Evolutionary conservation across 2,113 vertebrate species (phyloP).

Genomic region (Pollachius pollachius): DNA sequence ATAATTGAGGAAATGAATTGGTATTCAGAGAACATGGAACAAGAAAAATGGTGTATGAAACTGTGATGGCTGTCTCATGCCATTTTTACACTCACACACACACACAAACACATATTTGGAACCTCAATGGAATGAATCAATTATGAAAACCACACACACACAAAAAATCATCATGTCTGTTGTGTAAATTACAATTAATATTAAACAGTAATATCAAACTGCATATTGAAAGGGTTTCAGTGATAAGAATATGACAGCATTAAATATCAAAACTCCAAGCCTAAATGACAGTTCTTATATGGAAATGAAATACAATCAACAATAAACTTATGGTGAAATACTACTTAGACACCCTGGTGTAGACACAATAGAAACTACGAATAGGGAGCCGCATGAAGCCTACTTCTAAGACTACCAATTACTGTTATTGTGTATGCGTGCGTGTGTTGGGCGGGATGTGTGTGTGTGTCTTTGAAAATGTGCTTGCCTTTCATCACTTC

Average conservation of each 20-base stretch:
- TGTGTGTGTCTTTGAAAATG: conserved; percentile 60
- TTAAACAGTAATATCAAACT: neutral
- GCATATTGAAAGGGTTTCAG: neutral
- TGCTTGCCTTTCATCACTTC: conserved; percentile 55
- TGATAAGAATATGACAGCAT: neutral
- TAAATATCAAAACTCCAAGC: neutral
- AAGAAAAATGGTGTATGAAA: too few species aligned
- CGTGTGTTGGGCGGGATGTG: conserved; percentile 23
- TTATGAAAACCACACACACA: too few species aligned
- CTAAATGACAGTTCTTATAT: neutral
- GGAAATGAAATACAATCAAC: conserved; percentile 11
- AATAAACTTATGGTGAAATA: conserved; percentile 21
- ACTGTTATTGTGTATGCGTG: conserved; percentile 12
- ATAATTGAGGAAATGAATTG: conserved; percentile 27
- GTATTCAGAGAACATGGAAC: neutral
- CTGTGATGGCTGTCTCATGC: neutral
- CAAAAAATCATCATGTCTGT: too few species aligned
- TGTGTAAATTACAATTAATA: too few species aligned
- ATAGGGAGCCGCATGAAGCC: conserved; percentile 44
- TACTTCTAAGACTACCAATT: conserved; percentile 58
- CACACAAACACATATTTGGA: neutral
- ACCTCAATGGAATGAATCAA: neutral
- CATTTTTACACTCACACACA: neutral
- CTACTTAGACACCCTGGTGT: conserved; percentile 22
- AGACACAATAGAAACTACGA: conserved; percentile 31